Percentiles rank a stretch among this genome's conserved stretches.
Conservation (phyloP, 1,140 invertebrate species). For the Macrocentrus cingulum region DNA sequence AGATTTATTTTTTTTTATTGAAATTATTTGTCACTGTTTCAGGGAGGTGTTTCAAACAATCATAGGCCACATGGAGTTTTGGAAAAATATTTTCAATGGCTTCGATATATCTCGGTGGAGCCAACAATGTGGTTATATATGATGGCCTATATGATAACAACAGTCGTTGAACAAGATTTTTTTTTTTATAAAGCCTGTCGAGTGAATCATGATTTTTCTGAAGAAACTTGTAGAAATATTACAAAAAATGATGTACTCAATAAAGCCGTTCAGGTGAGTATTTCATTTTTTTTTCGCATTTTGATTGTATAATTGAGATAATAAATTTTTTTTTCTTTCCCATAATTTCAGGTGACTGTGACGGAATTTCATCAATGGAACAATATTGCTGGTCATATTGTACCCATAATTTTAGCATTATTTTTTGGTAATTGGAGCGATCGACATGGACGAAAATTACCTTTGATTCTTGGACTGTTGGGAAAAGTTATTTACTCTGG, state of each 20-base stretch:
- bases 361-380: constrained; percentile 76
- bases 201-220: constrained; percentile 68
- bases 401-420: constrained; percentile 73
- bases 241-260: constrained; percentile 61
- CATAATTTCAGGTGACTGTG: constrained; percentile 64
- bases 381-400: constrained; percentile 67
- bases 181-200: constrained; percentile 73
- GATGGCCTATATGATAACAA: constrained; percentile 78
- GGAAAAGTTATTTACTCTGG: constrained; percentile 74
- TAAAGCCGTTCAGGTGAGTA: constrained; percentile 64
- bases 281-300: not conserved
- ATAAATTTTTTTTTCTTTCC: not conserved
- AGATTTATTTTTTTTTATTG: too few species aligned
- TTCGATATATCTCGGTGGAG: constrained; percentile 65
- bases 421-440: constrained; percentile 79
- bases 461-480: constrained; percentile 67
- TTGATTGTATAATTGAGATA: not conserved
- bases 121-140: constrained; percentile 78
- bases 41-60: not conserved
- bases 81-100: constrained; percentile 32
- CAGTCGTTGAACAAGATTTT: constrained; percentile 75
- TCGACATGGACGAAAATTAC: constrained; percentile 68
- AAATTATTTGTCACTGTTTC: too few species aligned
- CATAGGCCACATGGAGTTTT: not conserved
- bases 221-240: constrained; percentile 67